Evolutionary conservation across 37 sponge, comb jelly and placozoan species (phyloP).

Genomic region (Beroe forskalii): DNA sequence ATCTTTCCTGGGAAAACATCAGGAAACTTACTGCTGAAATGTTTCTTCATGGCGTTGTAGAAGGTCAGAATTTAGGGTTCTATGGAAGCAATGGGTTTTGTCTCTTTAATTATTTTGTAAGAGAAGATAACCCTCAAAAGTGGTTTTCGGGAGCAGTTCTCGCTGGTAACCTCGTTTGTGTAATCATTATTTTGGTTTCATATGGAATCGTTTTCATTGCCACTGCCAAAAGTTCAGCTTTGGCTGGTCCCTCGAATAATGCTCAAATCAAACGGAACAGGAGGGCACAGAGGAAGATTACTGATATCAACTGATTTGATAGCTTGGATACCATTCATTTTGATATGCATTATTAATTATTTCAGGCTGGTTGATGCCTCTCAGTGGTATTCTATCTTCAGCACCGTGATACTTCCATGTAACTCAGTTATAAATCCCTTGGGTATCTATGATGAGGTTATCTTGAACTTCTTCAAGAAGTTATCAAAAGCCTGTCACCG

Average conservation of each 20-base stretch:
- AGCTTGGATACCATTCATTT: not conserved
- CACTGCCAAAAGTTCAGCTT: not conserved
- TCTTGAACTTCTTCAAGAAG: not conserved
- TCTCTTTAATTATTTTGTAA: not conserved
- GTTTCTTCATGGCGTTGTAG: not conserved
- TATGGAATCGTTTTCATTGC: not conserved
- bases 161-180: not conserved
- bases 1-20: not conserved
- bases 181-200: not conserved
- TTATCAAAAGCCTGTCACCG: no score
- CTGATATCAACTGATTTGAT: not conserved
- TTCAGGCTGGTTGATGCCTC: not conserved
- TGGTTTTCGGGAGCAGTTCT: not conserved
- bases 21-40: not conserved
- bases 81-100: not conserved
- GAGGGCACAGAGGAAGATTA: not conserved
- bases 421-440: not conserved
- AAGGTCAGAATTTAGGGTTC: not conserved
- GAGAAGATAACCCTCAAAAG: not conserved
- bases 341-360: not conserved
- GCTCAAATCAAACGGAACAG: not conserved
- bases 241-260: not conserved
- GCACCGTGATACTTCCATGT: not conserved
- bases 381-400: not conserved
- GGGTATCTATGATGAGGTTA: not conserved